Evolutionary conservation across 2,113 vertebrate genomes (phyloP).

Genomic region (Arenaria interpres): DNA sequence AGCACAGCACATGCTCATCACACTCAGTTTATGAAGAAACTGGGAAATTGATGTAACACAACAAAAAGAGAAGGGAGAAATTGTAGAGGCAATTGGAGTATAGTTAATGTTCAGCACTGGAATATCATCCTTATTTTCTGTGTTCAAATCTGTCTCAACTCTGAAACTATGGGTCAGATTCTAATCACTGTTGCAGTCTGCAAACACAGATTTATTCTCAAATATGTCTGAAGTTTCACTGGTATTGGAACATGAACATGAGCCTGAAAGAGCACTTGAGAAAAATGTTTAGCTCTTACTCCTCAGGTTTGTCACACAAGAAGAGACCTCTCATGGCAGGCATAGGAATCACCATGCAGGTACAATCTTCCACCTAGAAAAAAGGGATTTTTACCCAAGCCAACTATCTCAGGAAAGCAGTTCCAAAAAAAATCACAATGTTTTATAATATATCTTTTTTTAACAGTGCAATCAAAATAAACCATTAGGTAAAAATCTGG

Average conservation of each 20-base stretch:
- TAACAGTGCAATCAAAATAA: not conserved
- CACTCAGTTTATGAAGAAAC: not conserved
- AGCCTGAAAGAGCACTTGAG: not conserved
- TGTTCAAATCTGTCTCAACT: not conserved
- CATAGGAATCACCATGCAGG: not conserved
- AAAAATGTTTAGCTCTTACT: not conserved
- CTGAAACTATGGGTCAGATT: not conserved
- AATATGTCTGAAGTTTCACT: not conserved
- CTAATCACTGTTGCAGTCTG: not conserved
- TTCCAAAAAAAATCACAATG: rapidly evolving
- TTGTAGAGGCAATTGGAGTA: not conserved
- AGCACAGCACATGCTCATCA: not conserved
- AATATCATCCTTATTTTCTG: not conserved
- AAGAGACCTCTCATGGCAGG: not conserved
- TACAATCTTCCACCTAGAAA: not conserved
- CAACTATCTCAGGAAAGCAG: not conserved
- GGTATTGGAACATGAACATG: not conserved
- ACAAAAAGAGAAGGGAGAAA: not conserved
- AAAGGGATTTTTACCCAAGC: not conserved
- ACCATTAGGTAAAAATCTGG: not conserved
- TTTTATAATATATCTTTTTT: not conserved
- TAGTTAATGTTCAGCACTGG: not conserved
- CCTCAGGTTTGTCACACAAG: not conserved
- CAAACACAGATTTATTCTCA: not conserved
- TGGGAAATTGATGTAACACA: not conserved